Evolutionary conservation across 2,888 invertebrate genomes (phyloP), one percentile per base, ranked within the genome.

Genomic region (Lycia hirtaria): DNA sequence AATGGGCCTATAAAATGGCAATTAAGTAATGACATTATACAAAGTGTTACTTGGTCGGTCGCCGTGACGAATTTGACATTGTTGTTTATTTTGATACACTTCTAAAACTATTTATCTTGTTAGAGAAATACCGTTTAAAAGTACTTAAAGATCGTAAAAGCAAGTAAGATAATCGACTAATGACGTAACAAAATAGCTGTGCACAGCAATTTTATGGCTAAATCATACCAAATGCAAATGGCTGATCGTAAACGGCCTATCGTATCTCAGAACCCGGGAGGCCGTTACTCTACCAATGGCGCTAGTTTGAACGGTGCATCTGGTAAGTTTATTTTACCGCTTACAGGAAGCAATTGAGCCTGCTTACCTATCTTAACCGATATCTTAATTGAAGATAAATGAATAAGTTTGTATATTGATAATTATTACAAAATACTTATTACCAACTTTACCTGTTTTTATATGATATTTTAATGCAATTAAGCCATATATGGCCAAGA

Each of bases 1-100:
- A 78, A 79, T 77, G 65, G 69, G 53, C 64, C 64, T 68, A 71
- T 69, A 69, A 66, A 72, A 61, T 57, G 58, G 60, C 71, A 72
- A 74, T 73, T 70, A 76, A 64, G 60, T 64, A 64, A 64, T 73
- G 64, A 62, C 55, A 61, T 54, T 64, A 69, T 65, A 70, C 68
- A 65, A 68, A 73, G 60, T 68, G 64, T 66, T 64, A 56, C 56
- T 67, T 68, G 64, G 64, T 60, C 56, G 58, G 44, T 48, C 54
- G 62, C 52, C 66, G 56, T 54, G 45, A 61, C 58, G 45, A 56
- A 58, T 62, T 61, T 50, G 53, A 44, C 55, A 33, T 32, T 15
- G 33, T 38, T 64, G 56, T 64, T 58, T 54, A 49, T 51, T 54
- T 50, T 50, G 30, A 41, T 54, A 43, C 52, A 49, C 48, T 43